Conservation (phyloP, 2,113 vertebrate genomes). For the Reinhardtius hippoglossoides region DNA sequence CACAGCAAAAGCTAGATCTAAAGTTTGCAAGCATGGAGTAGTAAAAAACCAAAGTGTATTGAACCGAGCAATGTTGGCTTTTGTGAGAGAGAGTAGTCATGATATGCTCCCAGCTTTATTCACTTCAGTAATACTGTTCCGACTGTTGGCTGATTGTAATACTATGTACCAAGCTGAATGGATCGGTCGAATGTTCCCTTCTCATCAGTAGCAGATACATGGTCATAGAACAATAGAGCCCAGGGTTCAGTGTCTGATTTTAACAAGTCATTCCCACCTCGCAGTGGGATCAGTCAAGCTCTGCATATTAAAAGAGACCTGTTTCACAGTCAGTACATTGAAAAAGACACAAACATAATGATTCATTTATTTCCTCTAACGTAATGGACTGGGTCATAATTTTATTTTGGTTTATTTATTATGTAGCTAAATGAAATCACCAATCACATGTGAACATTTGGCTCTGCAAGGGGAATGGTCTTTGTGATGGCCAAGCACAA, state of each 20-base stretch:
- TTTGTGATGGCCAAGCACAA: constrained; percentile 20
- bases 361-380: neutral
- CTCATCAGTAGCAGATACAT: neutral
- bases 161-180: neutral
- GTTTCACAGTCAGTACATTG: neutral
- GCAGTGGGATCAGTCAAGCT: neutral
- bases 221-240: neutral
- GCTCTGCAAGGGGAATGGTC: constrained; percentile 8
- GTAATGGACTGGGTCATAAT: neutral
- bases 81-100: too few relatives aligned
- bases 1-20: too few relatives aligned
- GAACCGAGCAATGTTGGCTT: too few relatives aligned
- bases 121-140: too few relatives aligned
- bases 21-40: too few relatives aligned
- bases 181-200: neutral
- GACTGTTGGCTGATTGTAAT: too few relatives aligned
- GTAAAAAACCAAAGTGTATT: too few relatives aligned
- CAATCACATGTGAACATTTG: neutral
- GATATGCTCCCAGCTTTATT: too few relatives aligned
- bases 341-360: neutral
- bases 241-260: neutral
- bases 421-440: neutral
- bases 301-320: neutral
- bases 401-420: neutral
- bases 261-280: neutral